Percentiles rank a stretch among this genome's conserved stretches.
Conservation (phyloP, 2,113 vertebrate genomes). For the Ellobius talpinus region DNA sequence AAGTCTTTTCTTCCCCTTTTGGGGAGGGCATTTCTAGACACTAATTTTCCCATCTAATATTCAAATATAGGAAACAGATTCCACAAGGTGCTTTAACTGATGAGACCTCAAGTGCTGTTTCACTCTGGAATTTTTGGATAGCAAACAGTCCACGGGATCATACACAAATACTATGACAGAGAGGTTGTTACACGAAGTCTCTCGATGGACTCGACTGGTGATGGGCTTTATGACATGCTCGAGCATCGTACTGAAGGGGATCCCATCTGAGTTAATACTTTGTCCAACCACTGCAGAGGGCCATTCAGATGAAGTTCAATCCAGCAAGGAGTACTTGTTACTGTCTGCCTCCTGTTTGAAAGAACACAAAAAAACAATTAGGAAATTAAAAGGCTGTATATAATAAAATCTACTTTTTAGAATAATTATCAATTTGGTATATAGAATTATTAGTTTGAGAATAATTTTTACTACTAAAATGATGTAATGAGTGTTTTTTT, state of each 20-base stretch:
- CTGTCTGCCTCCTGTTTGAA: constrained; percentile 93
- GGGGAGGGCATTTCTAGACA: constrained; percentile 89
- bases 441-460: constrained; percentile 45
- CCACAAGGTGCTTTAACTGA: constrained; percentile 94
- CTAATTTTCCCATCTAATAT: constrained; percentile 91
- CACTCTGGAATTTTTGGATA: constrained; percentile 85
- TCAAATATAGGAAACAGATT: constrained; percentile 89
- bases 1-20: constrained; percentile 86
- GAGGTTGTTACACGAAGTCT: constrained; percentile 89
- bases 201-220: constrained; percentile 85
- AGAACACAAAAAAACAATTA: constrained; percentile 40
- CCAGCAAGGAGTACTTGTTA: constrained; percentile 99
- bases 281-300: constrained; percentile 98
- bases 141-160: constrained; percentile 90
- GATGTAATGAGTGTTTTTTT: background rate
- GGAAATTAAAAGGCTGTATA: background rate
- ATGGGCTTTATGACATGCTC: constrained; percentile 95
- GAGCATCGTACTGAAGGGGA: constrained; percentile 98
- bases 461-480: constrained; percentile 27
- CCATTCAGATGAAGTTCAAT: constrained; percentile 99
- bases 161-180: constrained; percentile 90
- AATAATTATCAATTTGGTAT: background rate
- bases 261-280: constrained; percentile 99
- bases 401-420: constrained; percentile 14
- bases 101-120: constrained; percentile 93